Base-by-base conservation (phyloP, 2,797 vertebrate species). In the Melanotaenia parkinsoni region DNA sequence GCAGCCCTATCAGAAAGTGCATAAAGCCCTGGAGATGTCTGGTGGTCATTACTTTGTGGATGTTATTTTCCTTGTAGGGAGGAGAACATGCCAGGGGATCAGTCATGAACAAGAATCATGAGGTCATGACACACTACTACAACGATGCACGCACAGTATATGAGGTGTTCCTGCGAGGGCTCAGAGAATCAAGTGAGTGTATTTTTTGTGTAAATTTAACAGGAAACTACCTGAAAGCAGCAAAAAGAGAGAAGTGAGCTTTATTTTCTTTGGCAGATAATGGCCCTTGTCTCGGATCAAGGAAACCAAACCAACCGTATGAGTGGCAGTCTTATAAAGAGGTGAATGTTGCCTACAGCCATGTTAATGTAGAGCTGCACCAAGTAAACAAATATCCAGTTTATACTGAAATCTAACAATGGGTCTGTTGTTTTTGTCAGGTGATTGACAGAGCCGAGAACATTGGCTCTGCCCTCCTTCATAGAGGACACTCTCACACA, bases 261-360 rank as follows among this genome's bases (percentile, higher is more conserved):
- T 60, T 51, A 2, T 58, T 66, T 64, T 59, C 18, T 57, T 47
- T 79, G 63, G 0, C 85, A 99, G 98, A 95, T 86, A 92, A 98
- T 0, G 97, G 97, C n/a, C 97, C 97, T 6, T 99, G 98, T 87
- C 91, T 99, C 20, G 98, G 98, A 67, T 92, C 95, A n/a, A 96
- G 98, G 77, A 98, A 98, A 88, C 96, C 97, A 32, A 94, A 96
- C 89, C 93, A 97, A 77, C 96, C 97, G 0, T 99, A 99, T 20
- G 96, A 97, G 77, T 99, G 98, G 98, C 93, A 94, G 72, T 95
- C 97, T 3, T 99, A 98, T 61, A 93, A 85, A 88, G 95, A 99
- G 94, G 98, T 99, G 90, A 93, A 20, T 6, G 7, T 37, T 0
- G 20, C 61, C 14, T 26, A 4, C 9, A 22, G 33, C 8, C 40